A percentile compares a stretch with the other conserved stretches of the same genome.
Evolutionary conservation across 2,113 vertebrate genomes (phyloP).

Genomic region (Malurus elegans): DNA sequence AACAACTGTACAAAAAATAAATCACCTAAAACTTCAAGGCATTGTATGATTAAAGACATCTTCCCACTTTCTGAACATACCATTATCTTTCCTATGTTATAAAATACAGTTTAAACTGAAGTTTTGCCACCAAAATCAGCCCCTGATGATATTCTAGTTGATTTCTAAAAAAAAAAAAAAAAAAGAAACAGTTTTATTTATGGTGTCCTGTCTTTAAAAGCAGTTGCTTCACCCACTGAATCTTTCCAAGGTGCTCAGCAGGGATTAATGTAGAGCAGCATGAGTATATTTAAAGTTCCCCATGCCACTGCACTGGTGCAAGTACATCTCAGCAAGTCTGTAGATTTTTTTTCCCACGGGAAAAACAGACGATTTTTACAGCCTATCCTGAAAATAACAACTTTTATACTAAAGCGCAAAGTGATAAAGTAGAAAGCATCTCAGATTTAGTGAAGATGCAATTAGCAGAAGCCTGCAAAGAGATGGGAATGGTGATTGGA

Average conservation of each 20-base stretch:
- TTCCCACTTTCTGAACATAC: background rate
- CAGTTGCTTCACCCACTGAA: constrained; percentile 32
- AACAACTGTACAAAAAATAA: background rate
- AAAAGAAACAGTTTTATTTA: constrained; percentile 1
- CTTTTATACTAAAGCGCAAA: background rate
- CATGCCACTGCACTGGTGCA: background rate
- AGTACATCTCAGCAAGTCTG: background rate
- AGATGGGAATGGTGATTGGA: background rate
- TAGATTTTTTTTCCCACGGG: background rate
- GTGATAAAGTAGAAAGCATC: background rate
- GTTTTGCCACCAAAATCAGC: constrained; percentile 37
- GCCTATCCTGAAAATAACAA: background rate
- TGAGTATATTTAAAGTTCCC: background rate
- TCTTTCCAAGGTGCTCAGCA: background rate
- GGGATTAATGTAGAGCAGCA: background rate
- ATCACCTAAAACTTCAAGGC: background rate
- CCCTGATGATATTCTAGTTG: background rate
- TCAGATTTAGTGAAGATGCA: background rate
- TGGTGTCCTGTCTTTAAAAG: constrained; percentile 22
- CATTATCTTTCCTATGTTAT: background rate
- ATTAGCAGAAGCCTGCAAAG: background rate
- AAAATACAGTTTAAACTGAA: constrained; percentile 38
- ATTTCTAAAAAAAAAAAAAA: background rate
- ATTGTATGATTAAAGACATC: background rate
- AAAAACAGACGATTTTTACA: background rate